Base-by-base conservation (phyloP, 1,140 invertebrate genomes). In the Neuroterus valhalla region DNA sequence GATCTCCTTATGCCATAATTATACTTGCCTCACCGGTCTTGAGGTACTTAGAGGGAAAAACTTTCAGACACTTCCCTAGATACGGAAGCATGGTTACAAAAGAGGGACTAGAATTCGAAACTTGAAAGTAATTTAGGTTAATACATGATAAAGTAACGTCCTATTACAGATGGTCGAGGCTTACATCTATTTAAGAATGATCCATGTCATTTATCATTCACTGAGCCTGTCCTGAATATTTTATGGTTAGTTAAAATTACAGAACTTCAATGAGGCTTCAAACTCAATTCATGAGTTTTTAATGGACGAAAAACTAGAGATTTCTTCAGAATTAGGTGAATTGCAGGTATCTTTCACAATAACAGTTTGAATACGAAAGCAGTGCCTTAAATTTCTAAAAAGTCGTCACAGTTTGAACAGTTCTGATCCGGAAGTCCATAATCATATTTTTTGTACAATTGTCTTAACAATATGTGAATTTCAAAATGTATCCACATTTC, bases 121-220 rank as follows among this genome's bases (percentile, higher is more conserved):
- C 21, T 55, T 55, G 10, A 8, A 21, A 21, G 4, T 11, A 55
- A 55, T 55, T 55, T 55, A 23, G 52, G 52, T 55, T 55, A 55
- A 55, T 55, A 15, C 12, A 21, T 55, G 11, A 21, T 14, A 26
- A 23, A 11, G 21, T 52, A 19, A 55, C 23, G 52, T 26, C 14
- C 52, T 26, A 26, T 55, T 12, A 14, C 11, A 23, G 19, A 52
- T 11, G 17, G 21, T 38, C 31, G 5, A 38, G 4, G 31, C 31
- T 38, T 38, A 8, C 31, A 5, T 38, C 31, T 38, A 21, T 26
- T 26, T 4, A 23, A 11, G 11, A 55, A 23, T 55, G 15, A 14
- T 55, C 14, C 19, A 55, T 55, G 11, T 14, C 11, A 26, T 55
- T 55, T 55, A 55, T 38, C 8, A 15, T 26, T 62, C n/a, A 31